These are phyloP conservation scores for Tetrao urogallus DNA, from an alignment of 2,113 vertebrate genomes.

Conservation along the genomic window DNA sequence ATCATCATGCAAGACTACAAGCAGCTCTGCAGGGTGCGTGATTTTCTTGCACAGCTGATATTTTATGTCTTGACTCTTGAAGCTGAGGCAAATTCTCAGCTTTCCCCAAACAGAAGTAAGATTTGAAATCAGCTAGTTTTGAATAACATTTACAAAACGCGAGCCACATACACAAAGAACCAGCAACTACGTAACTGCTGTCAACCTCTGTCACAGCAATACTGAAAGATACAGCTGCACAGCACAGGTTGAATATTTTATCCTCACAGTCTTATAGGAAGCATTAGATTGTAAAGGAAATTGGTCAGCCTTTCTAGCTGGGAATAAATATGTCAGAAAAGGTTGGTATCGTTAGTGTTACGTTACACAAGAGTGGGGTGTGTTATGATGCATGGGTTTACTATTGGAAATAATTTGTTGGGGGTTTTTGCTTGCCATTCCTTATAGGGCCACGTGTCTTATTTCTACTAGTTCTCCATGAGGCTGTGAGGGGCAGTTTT, in stretches of 20 bases:
- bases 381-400: neutral
- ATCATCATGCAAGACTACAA: neutral
- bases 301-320: neutral
- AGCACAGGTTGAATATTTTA: neutral
- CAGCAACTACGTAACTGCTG: neutral
- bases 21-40: neutral
- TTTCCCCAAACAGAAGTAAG: conserved; percentile 11
- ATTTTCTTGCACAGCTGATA: neutral
- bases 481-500: neutral
- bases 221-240: neutral
- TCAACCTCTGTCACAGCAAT: neutral
- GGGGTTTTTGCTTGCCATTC: neutral
- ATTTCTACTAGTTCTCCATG: neutral
- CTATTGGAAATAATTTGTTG: neutral
- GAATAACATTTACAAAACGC: neutral
- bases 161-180: neutral
- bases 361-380: rapidly evolving
- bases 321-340: neutral
- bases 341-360: neutral
- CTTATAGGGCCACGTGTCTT: neutral
- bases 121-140: neutral
- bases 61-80: neutral
- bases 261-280: neutral
- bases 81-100: neutral
- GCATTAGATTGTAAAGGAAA: neutral